A percentile compares a stretch with the other conserved stretches of the same genome.
phyloP scores from a whole-genome alignment of 2,888 invertebrate species.

The Cosmia pyralina region DNA sequence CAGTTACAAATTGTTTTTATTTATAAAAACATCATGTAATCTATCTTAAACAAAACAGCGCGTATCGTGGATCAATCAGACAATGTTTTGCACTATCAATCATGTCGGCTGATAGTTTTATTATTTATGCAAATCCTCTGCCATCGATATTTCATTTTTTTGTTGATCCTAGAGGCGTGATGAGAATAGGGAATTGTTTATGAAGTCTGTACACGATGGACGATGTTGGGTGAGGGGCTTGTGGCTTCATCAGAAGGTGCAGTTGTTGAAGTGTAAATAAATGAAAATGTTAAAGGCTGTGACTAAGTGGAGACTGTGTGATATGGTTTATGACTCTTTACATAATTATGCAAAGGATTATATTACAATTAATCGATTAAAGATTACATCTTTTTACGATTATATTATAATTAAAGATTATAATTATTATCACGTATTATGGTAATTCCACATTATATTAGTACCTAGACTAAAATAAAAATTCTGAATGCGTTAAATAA shows the following conservation, averaged over 20 bases:
- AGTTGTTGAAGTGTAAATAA: too few relatives aligned
- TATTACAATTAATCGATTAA: too few relatives aligned
- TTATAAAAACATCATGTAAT: neutral
- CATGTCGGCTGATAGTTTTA: constrained; percentile 29
- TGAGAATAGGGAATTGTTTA: constrained; percentile 3
- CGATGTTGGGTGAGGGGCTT: neutral
- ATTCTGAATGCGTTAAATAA: neutral
- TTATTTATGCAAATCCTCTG: constrained; percentile 33
- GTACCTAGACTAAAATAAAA: too few relatives aligned
- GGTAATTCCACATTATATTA: too few relatives aligned
- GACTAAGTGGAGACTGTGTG: too few relatives aligned
- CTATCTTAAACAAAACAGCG: neutral
- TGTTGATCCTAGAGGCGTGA: constrained; percentile 11
- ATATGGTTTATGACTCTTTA: too few relatives aligned
- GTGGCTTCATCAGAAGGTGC: neutral
- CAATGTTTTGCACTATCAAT: constrained; percentile 30
- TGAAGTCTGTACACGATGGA: neutral
- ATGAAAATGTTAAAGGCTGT: too few relatives aligned
- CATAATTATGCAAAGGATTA: too few relatives aligned
- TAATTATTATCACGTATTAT: too few relatives aligned
- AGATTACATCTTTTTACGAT: too few relatives aligned
- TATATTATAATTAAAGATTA: too few relatives aligned
- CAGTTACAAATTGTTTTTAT: constrained; percentile 13
- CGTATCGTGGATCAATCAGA: constrained; percentile 24
- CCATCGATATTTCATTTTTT: constrained; percentile 22